Conservation (phyloP, 2,888 invertebrate genomes). For the Gastrophysa polygoni region DNA sequence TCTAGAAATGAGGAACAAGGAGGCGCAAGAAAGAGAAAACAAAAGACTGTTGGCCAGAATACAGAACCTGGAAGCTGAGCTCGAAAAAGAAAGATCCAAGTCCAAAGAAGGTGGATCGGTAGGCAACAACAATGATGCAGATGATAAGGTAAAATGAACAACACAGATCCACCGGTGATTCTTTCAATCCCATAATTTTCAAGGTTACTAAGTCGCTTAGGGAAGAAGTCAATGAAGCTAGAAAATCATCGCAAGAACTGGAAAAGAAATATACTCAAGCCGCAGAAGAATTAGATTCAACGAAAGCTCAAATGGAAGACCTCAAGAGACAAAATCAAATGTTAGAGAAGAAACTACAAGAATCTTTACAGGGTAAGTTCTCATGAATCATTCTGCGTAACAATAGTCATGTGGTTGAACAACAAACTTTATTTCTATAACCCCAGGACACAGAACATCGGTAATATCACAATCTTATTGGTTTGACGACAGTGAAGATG, state of each 20-base stretch:
- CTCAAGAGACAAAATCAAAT: conserved; percentile 76
- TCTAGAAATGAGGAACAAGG: conserved; percentile 82
- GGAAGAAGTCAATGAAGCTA: conserved; percentile 76
- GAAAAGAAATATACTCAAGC: conserved; percentile 80
- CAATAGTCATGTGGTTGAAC: too few species aligned
- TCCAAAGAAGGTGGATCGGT: conserved; percentile 43
- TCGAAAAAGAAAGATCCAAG: conserved; percentile 65
- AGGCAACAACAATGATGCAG: conserved; percentile 40
- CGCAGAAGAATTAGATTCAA: conserved; percentile 77
- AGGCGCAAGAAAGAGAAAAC: conserved; percentile 79
- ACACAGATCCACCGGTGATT: neutral
- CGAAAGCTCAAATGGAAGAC: conserved; percentile 79
- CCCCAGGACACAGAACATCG: neutral
- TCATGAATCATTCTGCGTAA: neutral
- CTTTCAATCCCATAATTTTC: neutral
- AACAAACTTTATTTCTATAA: neutral
- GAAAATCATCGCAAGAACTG: conserved; percentile 78
- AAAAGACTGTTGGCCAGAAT: conserved; percentile 80
- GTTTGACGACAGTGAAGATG: conserved; percentile 8
- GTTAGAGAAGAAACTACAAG: conserved; percentile 77
- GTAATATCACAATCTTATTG: neutral
- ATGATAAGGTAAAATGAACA: conserved; percentile 50
- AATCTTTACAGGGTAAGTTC: conserved; percentile 61
- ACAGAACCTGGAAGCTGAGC: conserved; percentile 79
- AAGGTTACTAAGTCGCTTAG: conserved; percentile 70